Evolutionary conservation across 1,140 invertebrate species (phyloP).

Genomic region (Drosophila melanogaster): Release_6_plus_ISO1_MT NT_033777.3:21393001-21393500

Average conservation of each 20-base stretch:
- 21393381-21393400: constrained; percentile 75
- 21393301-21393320: constrained; percentile 73
- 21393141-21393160: neutral
- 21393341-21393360: constrained; percentile 58
- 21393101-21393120: neutral
- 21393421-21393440: constrained; percentile 9
- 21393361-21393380: constrained; percentile 74
- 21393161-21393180: neutral
- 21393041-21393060: constrained; percentile 45
- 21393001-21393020: constrained; percentile 71
- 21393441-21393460: neutral
- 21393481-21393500: no score
- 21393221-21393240: constrained; percentile 59
- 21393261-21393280: constrained; percentile 73
- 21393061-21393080: constrained; percentile 24
- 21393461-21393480: no score
- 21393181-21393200: constrained; percentile 73
- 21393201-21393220: constrained; percentile 75
- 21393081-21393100: neutral
- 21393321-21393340: constrained; percentile 67
- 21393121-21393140: neutral
- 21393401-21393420: constrained; percentile 19
- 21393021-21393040: constrained; percentile 71
- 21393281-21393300: constrained; percentile 40
- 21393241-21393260: constrained; percentile 69